Conservation (phyloP, 2,113 vertebrate species). For the Halcyon malimbica region DNA sequence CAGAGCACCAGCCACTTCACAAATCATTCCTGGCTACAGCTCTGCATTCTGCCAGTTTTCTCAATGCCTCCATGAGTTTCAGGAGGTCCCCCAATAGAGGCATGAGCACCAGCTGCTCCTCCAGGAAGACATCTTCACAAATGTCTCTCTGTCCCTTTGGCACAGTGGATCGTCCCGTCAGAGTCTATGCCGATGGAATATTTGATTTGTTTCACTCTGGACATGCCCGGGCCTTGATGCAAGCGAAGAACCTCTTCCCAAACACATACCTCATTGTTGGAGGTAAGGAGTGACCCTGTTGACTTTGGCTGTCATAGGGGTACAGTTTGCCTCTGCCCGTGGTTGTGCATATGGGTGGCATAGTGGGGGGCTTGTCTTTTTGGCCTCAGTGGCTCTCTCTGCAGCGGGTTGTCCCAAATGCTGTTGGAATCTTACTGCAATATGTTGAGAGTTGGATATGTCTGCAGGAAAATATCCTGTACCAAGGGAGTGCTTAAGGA, state of each 20-base stretch:
- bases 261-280: conserved; percentile 98
- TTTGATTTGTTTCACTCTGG: conserved; percentile 98
- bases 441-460: neutral
- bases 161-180: conserved; percentile 88
- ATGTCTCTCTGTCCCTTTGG: conserved; percentile 26
- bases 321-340: neutral
- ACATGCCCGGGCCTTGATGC: conserved; percentile 97
- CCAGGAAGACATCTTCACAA: neutral
- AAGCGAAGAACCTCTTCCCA: conserved; percentile 97
- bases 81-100: neutral
- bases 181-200: conserved; percentile 97
- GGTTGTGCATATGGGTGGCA: neutral
- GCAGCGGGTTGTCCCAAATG: neutral
- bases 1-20: neutral
- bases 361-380: neutral
- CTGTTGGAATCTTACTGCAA: neutral
- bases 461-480: neutral
- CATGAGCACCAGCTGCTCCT: neutral
- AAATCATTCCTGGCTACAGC: neutral
- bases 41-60: neutral
- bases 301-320: neutral
- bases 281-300: conserved; percentile 78
- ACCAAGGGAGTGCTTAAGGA: neutral
- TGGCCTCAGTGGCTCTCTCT: neutral
- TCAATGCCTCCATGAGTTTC: neutral